A percentile compares a stretch with the other conserved stretches of the same genome.
Conservation (phyloP, 2,888 invertebrate genomes). For the Malachius bipustulatus region DNA sequence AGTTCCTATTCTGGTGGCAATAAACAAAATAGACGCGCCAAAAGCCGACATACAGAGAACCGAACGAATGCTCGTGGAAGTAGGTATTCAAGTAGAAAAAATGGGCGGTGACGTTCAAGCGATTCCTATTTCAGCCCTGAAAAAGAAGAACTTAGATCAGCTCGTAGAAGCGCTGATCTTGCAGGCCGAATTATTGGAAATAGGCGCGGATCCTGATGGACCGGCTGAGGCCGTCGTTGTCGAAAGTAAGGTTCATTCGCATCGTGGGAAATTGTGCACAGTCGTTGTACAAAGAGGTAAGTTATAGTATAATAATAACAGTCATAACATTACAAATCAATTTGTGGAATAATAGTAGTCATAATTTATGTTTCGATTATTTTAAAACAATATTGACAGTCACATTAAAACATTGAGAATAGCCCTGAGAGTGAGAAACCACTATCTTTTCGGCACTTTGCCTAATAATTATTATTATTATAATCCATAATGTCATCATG, state of each 20-base stretch:
- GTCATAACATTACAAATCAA: no score
- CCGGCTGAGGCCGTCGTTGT: slow-evolving; percentile 81
- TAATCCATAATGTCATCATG: no score
- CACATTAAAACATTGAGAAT: no score
- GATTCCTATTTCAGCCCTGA: slow-evolving; percentile 83
- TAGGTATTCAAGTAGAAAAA: slow-evolving; percentile 75
- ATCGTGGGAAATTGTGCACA: slow-evolving; percentile 70
- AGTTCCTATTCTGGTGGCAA: slow-evolving; percentile 92
- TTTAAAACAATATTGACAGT: no score
- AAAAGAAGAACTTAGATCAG: slow-evolving; percentile 61
- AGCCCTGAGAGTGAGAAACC: no score
- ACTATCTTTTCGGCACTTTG: no score
- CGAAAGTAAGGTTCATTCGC: slow-evolving; percentile 63
- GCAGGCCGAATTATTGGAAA: slow-evolving; percentile 79
- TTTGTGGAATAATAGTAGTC: no score
- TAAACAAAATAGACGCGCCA: slow-evolving; percentile 96
- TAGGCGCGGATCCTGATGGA: slow-evolving; percentile 73
- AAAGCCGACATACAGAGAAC: slow-evolving; percentile 78
- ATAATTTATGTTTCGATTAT: no score
- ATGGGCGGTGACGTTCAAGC: slow-evolving; percentile 87
- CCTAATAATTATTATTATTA: no score
- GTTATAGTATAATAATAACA: no score
- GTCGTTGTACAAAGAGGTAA: slow-evolving; percentile 60
- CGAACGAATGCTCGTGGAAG: slow-evolving; percentile 59
- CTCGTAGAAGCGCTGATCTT: slow-evolving; percentile 73